These are phyloP conservation scores for Poicephalus gulielmi DNA, from an alignment of 2,113 vertebrate genomes.

Conservation along the genomic window DNA sequence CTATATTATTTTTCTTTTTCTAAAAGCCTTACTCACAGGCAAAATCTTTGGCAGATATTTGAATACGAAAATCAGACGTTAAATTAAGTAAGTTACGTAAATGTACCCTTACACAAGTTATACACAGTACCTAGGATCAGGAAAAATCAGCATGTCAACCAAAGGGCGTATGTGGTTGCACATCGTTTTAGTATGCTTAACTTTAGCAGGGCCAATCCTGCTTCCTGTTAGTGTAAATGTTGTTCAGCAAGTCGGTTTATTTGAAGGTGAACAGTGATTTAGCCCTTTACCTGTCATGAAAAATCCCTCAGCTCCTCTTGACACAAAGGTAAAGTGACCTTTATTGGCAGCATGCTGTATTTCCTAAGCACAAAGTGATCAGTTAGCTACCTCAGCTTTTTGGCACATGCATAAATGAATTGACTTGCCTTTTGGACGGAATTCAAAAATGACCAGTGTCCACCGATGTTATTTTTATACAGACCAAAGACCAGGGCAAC, in stretches of 20 bases:
- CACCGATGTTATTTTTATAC: background rate
- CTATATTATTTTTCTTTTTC: background rate
- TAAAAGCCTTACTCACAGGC: background rate
- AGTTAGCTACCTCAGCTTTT: background rate
- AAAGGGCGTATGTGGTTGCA: background rate
- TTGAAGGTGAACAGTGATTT: background rate
- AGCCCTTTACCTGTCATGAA: background rate
- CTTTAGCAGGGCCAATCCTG: background rate
- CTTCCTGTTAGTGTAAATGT: background rate
- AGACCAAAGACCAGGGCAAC: background rate
- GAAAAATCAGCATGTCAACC: background rate
- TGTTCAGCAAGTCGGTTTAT: accelerated
- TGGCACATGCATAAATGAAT: background rate
- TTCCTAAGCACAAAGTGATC: background rate
- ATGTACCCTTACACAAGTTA: background rate
- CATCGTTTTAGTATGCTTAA: background rate
- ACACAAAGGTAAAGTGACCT: background rate
- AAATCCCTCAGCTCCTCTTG: background rate
- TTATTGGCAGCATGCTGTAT: background rate
- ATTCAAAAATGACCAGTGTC: background rate
- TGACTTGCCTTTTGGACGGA: background rate
- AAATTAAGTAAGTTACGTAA: slow-evolving; percentile 3
- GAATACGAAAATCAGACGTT: background rate
- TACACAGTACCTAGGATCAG: background rate
- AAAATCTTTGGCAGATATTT: slow-evolving; percentile 22